Evolutionary conservation across 2,797 vertebrate species (phyloP).

Genomic region (Chloroceryle inda): DNA sequence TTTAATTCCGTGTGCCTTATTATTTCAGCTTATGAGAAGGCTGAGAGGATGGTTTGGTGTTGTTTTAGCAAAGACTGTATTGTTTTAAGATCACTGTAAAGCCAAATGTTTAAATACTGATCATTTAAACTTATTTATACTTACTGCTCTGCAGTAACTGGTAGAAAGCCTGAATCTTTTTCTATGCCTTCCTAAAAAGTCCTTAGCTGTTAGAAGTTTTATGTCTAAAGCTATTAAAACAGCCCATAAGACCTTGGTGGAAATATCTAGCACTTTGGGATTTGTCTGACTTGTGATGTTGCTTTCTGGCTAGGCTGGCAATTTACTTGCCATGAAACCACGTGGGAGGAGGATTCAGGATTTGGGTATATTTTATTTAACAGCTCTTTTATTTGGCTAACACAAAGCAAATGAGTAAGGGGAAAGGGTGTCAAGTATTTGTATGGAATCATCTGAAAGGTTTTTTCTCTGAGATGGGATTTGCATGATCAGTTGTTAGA

Average conservation of each 20-base stretch:
- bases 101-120: conserved; percentile 28
- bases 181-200: not conserved
- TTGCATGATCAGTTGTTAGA: not conserved
- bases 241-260: not conserved
- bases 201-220: not conserved
- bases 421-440: not conserved
- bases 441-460: not conserved
- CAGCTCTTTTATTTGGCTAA: not conserved
- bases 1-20: not conserved
- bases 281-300: not conserved
- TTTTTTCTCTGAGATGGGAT: not conserved
- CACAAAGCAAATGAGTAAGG: not conserved
- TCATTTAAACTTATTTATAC: not conserved
- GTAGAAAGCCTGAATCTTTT: not conserved
- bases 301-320: not conserved
- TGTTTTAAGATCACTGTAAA: conserved; percentile 38
- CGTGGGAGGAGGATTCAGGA: not conserved
- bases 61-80: not conserved
- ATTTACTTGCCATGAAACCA: not conserved
- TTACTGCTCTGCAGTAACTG: not conserved
- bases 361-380: not conserved
- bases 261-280: not conserved
- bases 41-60: not conserved
- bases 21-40: not conserved
- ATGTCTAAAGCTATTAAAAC: not conserved